Conservation (phyloP, 2,888 invertebrate species). For the Blastobasis adustella region DNA sequence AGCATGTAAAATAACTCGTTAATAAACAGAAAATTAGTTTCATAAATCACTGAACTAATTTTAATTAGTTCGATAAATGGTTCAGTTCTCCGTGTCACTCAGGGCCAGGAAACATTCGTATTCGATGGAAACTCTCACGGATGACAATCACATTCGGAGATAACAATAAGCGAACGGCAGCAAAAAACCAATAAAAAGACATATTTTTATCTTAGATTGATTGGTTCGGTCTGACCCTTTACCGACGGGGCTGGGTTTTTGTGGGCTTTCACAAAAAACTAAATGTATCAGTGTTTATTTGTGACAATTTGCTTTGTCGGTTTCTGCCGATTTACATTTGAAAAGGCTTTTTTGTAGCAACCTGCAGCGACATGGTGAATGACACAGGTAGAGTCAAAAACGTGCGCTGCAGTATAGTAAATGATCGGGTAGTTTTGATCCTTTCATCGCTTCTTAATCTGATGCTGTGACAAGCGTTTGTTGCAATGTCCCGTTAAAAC, state of each 20-base stretch:
- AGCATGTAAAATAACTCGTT: no score
- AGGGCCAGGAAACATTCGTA: conserved; percentile 34
- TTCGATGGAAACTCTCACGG: conserved; percentile 48
- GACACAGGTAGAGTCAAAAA: conserved; percentile 58
- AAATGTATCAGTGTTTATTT: conserved; percentile 72
- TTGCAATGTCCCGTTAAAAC: no score
- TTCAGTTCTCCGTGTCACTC: no score
- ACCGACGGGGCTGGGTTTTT: conserved; percentile 59
- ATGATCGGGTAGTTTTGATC: conserved; percentile 38
- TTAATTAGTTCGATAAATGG: no score
- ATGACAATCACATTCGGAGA: conserved; percentile 57
- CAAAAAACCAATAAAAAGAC: conserved; percentile 59
- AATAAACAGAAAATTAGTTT: no score
- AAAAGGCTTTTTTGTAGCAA: conserved; percentile 62
- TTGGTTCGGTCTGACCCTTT: conserved; percentile 69
- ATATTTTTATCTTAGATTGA: conserved; percentile 68
- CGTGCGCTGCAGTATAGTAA: conserved; percentile 18
- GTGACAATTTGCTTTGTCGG: conserved; percentile 76
- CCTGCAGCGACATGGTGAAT: conserved; percentile 69
- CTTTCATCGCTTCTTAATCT: conserved; percentile 13
- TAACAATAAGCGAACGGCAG: conserved; percentile 26
- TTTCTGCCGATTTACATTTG: conserved; percentile 70
- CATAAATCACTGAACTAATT: no score
- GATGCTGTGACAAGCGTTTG: no score
- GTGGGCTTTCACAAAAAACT: conserved; percentile 61